These are phyloP conservation scores for Drosophila birchii DNA, from an alignment of 2,888 invertebrate genomes.

Conservation along the genomic window DNA sequence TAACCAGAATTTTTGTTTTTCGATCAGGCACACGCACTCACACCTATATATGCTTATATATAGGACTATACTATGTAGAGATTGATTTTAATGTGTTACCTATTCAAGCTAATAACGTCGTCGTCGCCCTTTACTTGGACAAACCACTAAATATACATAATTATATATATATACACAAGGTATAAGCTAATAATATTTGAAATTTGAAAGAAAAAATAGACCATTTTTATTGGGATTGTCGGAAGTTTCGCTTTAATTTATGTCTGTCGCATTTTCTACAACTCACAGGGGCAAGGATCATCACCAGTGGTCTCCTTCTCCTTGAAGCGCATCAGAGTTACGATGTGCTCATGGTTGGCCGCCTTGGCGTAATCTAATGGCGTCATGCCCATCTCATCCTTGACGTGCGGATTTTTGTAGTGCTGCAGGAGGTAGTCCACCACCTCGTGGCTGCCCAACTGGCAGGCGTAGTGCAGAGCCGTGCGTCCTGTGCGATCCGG, in stretches of 20 bases:
- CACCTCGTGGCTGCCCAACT: slow-evolving; percentile 86
- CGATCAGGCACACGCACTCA: slow-evolving; percentile 19
- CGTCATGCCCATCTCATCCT: slow-evolving; percentile 86
- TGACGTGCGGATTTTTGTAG: slow-evolving; percentile 83
- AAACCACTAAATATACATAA: slow-evolving; percentile 55
- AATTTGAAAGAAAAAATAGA: slow-evolving; percentile 70
- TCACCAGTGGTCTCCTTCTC: slow-evolving; percentile 8
- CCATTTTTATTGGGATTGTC: background rate
- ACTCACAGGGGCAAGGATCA: slow-evolving; percentile 19
- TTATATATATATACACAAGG: slow-evolving; percentile 64
- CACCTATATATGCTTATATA: slow-evolving; percentile 20
- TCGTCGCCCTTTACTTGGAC: slow-evolving; percentile 63
- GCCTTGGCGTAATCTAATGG: slow-evolving; percentile 86
- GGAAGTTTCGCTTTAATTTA: slow-evolving; percentile 4
- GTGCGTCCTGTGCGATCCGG: slow-evolving; percentile 88
- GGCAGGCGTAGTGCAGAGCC: slow-evolving; percentile 89
- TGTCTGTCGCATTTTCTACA: background rate
- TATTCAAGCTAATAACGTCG: slow-evolving; percentile 63
- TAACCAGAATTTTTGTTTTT: slow-evolving; percentile 15
- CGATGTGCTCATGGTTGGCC: slow-evolving; percentile 43
- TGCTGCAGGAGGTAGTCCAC: slow-evolving; percentile 86
- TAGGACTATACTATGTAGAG: slow-evolving; percentile 65
- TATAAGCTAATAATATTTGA: slow-evolving; percentile 75
- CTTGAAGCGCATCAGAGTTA: slow-evolving; percentile 32
- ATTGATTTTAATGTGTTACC: slow-evolving; percentile 75